These are phyloP conservation scores for Papilio dardanus DNA, from an alignment of 1,140 invertebrate genomes.

Conservation along the genomic window DNA sequence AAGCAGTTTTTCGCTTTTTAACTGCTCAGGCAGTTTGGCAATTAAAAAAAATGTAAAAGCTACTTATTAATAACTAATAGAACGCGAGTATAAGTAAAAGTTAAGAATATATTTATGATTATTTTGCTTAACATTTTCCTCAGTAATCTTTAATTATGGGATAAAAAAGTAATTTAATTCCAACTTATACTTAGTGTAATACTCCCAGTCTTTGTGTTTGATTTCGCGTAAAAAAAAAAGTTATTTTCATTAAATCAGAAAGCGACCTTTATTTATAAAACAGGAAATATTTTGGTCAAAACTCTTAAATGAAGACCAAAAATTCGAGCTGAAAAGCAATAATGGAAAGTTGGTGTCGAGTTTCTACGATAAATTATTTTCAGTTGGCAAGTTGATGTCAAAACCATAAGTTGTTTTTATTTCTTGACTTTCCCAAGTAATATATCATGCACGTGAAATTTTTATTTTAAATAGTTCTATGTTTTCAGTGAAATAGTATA, in stretches of 20 bases:
- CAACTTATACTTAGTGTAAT: not conserved
- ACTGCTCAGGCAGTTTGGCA: no score
- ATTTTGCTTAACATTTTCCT: no score
- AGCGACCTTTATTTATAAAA: constrained; percentile 17
- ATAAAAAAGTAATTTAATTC: no score
- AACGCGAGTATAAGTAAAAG: no score
- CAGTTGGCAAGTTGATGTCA: constrained; percentile 49
- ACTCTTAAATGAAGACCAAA: constrained; percentile 36
- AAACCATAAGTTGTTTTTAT: constrained; percentile 42
- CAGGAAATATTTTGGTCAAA: constrained; percentile 39
- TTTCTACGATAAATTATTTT: constrained; percentile 57
- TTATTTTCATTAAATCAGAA: not conserved
- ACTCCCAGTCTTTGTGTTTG: not conserved
- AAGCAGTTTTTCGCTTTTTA: no score
- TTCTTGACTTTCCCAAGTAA: constrained; percentile 33
- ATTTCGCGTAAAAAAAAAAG: constrained; percentile 2
- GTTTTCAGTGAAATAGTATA: not conserved
- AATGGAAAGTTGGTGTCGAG: constrained; percentile 48
- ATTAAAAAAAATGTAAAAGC: no score
- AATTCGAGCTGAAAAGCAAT: constrained; percentile 40
- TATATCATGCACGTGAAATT: constrained; percentile 28
- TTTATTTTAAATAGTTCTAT: constrained; percentile 20
- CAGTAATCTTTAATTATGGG: no score
- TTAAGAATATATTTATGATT: no score
- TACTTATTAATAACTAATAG: no score